Conservation (phyloP, 2,113 vertebrate species). For the Pituophis catenifer region DNA sequence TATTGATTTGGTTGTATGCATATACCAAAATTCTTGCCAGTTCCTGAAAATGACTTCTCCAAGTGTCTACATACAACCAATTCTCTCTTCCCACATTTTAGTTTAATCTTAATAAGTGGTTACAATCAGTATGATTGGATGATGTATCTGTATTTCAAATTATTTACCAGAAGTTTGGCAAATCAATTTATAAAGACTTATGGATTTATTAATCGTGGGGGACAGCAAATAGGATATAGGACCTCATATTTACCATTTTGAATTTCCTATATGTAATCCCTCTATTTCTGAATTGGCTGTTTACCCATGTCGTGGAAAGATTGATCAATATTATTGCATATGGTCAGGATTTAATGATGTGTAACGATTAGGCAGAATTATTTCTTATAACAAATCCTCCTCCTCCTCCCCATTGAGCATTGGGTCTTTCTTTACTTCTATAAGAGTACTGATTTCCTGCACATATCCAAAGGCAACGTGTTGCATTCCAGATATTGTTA, state of each 20-base stretch:
- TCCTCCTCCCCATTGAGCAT: not conserved
- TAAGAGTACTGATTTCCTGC: not conserved
- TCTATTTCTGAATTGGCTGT: not conserved
- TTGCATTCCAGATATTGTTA: not conserved
- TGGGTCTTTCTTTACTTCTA: not conserved
- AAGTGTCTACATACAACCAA: not conserved
- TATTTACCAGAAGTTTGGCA: not conserved
- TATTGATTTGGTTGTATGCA: not conserved
- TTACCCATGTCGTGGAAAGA: not conserved
- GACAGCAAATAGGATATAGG: not conserved
- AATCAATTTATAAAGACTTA: not conserved
- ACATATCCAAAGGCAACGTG: not conserved
- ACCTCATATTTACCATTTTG: not conserved
- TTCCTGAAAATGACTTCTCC: not conserved
- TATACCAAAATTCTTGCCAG: not conserved
- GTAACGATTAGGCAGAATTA: not conserved
- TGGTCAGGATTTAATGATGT: not conserved
- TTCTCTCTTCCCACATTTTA: not conserved
- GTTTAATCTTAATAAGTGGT: not conserved
- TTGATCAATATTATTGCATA: not conserved
- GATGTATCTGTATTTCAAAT: not conserved
- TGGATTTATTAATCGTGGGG: not conserved
- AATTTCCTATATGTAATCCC: not conserved
- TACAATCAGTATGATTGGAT: not conserved
- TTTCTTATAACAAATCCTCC: not conserved